A percentile compares a stretch with the other conserved stretches of the same genome.
These are phyloP conservation scores for Cheilosia impressa DNA, from an alignment of 2,888 invertebrate species.

Conservation along the genomic window DNA sequence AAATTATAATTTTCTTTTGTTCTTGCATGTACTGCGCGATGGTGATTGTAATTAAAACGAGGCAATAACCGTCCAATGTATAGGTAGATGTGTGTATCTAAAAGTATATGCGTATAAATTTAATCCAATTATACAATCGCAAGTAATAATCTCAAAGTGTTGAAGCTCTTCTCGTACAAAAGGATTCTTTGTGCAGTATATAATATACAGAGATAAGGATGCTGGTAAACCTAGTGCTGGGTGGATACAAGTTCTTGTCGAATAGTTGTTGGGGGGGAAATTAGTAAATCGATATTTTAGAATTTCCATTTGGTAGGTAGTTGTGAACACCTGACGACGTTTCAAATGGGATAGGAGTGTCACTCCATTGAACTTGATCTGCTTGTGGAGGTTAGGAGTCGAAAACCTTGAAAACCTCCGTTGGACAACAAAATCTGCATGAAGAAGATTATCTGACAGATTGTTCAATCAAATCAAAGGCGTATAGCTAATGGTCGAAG, in stretches of 20 bases:
- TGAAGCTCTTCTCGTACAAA: constrained; percentile 14
- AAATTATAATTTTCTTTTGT: constrained; percentile 45
- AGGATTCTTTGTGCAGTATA: constrained; percentile 38
- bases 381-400: no score
- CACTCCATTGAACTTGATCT: no score
- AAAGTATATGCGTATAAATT: constrained; percentile 19
- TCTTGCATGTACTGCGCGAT: constrained; percentile 1
- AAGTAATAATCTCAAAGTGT: constrained; percentile 66
- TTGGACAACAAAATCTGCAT: no score
- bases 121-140: constrained; percentile 68
- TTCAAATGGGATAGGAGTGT: no score
- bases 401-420: no score
- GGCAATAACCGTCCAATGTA: constrained; percentile 58
- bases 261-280: not conserved
- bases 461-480: no score
- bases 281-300: not conserved
- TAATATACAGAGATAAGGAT: constrained; percentile 5
- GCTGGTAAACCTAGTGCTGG: no score
- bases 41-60: constrained; percentile 55
- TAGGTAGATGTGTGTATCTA: constrained; percentile 21
- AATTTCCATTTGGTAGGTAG: no score
- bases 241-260: constrained; percentile 1
- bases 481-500: no score
- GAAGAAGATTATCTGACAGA: no score
- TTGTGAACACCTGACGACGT: no score